These are phyloP conservation scores for Excalfactoria chinensis DNA, from an alignment of 2,113 vertebrate species.

Conservation along the genomic window DNA sequence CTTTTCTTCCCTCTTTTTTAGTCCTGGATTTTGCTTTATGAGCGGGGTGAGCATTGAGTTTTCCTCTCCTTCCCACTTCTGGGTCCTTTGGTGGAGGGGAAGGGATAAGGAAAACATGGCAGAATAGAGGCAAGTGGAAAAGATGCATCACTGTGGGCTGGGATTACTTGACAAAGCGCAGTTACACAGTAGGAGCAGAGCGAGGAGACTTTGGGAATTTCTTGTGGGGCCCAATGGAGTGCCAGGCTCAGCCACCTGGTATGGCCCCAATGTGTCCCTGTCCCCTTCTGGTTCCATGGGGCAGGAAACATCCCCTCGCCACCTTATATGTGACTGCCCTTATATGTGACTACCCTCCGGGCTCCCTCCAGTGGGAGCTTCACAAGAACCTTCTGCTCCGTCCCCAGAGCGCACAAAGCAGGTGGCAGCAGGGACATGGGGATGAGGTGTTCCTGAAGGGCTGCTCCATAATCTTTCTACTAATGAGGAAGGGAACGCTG, in stretches of 20 bases:
- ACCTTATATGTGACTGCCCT: background rate
- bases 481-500: slow-evolving; percentile 41
- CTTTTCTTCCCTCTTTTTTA: background rate
- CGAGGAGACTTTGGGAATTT: background rate
- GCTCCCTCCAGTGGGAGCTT: background rate
- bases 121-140: background rate
- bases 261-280: background rate
- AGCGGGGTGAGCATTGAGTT: background rate
- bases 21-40: background rate
- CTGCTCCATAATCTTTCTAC: slow-evolving; percentile 14
- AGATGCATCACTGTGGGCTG: background rate
- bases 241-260: background rate
- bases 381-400: background rate
- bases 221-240: slow-evolving; percentile 20
- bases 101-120: background rate
- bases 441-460: background rate
- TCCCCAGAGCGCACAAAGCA: background rate
- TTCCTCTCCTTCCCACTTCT: background rate
- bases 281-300: background rate
- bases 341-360: background rate
- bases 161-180: background rate
- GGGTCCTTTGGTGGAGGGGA: background rate
- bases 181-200: background rate
- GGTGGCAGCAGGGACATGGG: fast-evolving
- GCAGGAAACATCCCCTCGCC: background rate